phyloP scores from a whole-genome alignment of 1,140 invertebrate genomes.

The Lutraria rhynchaena region DNA sequence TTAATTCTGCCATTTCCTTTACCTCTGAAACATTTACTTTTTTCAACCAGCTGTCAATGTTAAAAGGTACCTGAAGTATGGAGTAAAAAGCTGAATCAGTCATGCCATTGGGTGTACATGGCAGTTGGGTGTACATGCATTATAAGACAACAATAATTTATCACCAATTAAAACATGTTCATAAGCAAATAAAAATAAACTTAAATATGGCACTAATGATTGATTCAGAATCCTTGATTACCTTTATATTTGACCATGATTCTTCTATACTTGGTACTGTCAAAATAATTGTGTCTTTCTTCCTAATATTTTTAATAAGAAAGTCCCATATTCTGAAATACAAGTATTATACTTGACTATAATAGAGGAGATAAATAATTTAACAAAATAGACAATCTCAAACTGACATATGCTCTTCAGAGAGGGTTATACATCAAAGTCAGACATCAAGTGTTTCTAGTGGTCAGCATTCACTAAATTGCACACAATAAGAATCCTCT shows the following conservation, averaged over 20 bases:
- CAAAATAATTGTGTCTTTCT: conserved; percentile 59
- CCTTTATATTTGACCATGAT: conserved; percentile 60
- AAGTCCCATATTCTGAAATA: conserved; percentile 65
- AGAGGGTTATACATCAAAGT: no score
- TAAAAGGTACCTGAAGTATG: conserved; percentile 36
- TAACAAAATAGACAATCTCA: no score
- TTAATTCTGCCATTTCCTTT: conserved; percentile 12
- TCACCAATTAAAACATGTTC: no score
- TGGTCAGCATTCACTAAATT: no score
- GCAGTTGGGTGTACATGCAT: neutral
- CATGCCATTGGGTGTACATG: neutral
- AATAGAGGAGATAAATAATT: no score
- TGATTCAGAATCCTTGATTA: no score
- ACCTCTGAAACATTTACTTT: conserved; percentile 3
- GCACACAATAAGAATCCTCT: no score
- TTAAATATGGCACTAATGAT: no score
- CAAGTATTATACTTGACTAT: no score
- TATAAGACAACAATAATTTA: neutral
- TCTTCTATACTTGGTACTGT: conserved; percentile 67
- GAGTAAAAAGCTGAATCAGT: neutral
- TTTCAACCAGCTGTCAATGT: conserved; percentile 29
- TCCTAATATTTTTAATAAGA: conserved; percentile 59
- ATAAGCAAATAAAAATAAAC: no score
- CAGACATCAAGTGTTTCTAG: no score
- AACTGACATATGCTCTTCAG: no score